A percentile compares a stretch with the other conserved stretches of the same genome.
phyloP scores from a whole-genome alignment of 2,797 vertebrate genomes.

The Ptychobarbus kaznakovi region DNA sequence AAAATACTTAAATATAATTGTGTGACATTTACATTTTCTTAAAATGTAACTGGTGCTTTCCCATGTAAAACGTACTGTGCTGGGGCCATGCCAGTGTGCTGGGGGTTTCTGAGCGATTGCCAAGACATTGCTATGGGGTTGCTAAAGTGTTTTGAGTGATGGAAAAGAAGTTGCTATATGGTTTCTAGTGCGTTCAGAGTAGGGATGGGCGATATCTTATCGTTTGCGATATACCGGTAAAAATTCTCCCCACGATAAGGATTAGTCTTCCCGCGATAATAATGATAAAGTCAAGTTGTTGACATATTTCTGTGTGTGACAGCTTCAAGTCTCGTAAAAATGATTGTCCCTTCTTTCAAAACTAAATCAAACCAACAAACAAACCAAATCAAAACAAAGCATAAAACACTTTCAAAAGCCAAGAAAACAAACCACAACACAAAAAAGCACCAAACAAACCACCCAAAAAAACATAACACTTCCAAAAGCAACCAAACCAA shows the following conservation, averaged over 20 bases:
- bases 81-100: not conserved
- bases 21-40: not conserved
- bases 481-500: not conserved
- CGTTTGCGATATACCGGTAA: too few relatives aligned
- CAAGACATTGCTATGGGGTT: not conserved
- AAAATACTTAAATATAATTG: not conserved
- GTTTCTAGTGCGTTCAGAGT: not conserved
- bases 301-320: too few relatives aligned
- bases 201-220: too few relatives aligned
- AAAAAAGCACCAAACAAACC: not conserved
- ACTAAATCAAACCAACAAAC: not conserved
- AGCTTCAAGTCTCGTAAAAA: not conserved
- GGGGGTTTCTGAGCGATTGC: not conserved
- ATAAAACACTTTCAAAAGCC: not conserved
- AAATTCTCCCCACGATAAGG: too few relatives aligned
- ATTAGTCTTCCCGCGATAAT: too few relatives aligned
- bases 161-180: not conserved
- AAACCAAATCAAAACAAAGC: not conserved
- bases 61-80: not conserved
- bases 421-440: not conserved
- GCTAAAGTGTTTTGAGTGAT: not conserved
- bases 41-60: not conserved
- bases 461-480: not conserved
- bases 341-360: not conserved
- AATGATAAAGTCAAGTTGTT: too few relatives aligned